Conservation (phyloP, 64 coral and sea anemone genomes). For the Montipora cactus region DNA sequence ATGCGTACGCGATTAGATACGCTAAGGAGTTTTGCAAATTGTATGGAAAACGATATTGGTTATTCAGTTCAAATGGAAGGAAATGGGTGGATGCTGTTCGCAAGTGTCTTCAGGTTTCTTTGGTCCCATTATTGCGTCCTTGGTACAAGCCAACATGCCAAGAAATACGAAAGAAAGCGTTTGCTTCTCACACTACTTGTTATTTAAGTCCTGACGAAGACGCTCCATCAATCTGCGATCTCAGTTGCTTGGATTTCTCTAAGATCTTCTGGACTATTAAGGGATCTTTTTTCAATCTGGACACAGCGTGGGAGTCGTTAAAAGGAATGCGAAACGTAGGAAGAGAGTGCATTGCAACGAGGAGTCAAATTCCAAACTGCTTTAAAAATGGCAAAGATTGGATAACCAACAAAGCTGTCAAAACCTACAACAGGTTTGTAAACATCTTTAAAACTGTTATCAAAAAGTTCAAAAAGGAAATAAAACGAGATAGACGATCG, state of each 20-base stretch:
- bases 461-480: neutral
- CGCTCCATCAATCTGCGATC: conserved; percentile 52
- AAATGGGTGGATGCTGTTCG: conserved; percentile 52
- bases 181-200: conserved; percentile 63
- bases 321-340: conserved; percentile 52
- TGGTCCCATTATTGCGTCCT: conserved; percentile 61
- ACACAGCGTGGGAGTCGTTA: conserved; percentile 45
- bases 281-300: neutral
- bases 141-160: conserved; percentile 52
- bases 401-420: neutral
- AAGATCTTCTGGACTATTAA: conserved; percentile 64
- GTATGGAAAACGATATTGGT: neutral
- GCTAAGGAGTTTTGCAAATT: conserved; percentile 55
- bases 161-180: conserved; percentile 32
- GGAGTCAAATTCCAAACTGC: neutral
- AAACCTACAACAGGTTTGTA: neutral
- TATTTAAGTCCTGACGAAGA: conserved; percentile 31
- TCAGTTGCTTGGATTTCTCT: conserved; percentile 39
- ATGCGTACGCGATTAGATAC: conserved; percentile 45
- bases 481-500: neutral
- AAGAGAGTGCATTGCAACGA: neutral
- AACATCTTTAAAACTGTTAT: neutral
- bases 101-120: conserved; percentile 65
- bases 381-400: neutral
- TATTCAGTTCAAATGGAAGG: neutral